phyloP scores from a whole-genome alignment of 2,888 invertebrate species.

The Macrosiphum euphorbiae region DNA sequence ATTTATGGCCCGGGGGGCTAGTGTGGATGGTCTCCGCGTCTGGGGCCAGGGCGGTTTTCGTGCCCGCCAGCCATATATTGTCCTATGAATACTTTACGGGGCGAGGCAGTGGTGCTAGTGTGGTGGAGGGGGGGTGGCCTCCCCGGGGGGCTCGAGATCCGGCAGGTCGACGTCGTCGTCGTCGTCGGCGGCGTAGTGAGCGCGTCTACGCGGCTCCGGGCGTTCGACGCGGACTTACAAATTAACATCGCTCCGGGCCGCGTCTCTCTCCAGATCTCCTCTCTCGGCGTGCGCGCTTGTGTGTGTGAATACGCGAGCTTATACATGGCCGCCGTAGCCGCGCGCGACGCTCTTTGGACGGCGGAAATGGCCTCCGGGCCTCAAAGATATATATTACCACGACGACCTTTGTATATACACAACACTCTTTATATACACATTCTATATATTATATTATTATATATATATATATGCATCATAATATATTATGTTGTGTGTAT shows the following conservation, averaged over 20 bases:
- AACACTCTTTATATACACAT: slow-evolving; percentile 28
- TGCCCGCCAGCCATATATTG: slow-evolving; percentile 51
- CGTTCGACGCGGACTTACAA: slow-evolving; percentile 64
- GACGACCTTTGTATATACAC: slow-evolving; percentile 60
- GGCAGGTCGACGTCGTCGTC: slow-evolving; percentile 55
- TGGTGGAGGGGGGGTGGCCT: slow-evolving; percentile 30
- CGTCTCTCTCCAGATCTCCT: slow-evolving; percentile 44
- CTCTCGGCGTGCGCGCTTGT: neutral
- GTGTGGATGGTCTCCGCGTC: slow-evolving; percentile 39
- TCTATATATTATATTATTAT: neutral
- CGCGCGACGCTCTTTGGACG: slow-evolving; percentile 47
- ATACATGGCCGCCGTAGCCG: slow-evolving; percentile 22
- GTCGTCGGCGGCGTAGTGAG: slow-evolving; percentile 41
- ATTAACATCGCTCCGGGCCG: slow-evolving; percentile 59
- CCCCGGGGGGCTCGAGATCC: slow-evolving; percentile 62
- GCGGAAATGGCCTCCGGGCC: slow-evolving; percentile 44
- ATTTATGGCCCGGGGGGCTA: slow-evolving; percentile 53
- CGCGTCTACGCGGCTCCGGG: slow-evolving; percentile 56
- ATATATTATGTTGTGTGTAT: neutral
- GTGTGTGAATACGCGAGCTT: neutral
- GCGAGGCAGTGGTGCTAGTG: slow-evolving; percentile 1
- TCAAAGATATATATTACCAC: slow-evolving; percentile 62
- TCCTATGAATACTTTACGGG: slow-evolving; percentile 58
- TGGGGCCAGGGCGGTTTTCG: slow-evolving; percentile 32
- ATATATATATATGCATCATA: neutral